Percentiles rank a stretch among this genome's conserved stretches.
phyloP scores from a whole-genome alignment of 1,140 invertebrate species.

The Panagrolaimus sp. region DNA sequence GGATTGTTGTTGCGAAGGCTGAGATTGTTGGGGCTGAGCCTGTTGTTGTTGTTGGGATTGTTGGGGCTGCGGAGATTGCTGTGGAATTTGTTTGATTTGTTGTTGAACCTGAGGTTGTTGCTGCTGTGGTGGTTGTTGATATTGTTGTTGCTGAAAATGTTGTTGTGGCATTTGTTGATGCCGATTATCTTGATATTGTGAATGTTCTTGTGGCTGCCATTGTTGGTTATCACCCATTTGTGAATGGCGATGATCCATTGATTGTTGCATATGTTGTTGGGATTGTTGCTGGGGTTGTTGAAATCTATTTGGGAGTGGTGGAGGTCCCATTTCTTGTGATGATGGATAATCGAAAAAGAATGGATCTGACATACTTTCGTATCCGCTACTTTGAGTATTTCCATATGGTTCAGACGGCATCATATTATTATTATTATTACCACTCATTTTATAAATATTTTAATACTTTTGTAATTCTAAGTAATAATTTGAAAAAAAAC shows the following conservation, averaged over 20 bases:
- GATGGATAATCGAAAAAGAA: no score
- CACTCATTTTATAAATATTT: no score
- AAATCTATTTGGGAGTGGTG: no score
- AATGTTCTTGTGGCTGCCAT: not conserved
- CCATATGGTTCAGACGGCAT: no score
- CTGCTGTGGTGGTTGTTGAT: not conserved
- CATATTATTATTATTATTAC: no score
- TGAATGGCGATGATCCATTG: not conserved
- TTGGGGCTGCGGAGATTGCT: not conserved
- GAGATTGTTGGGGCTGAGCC: not conserved
- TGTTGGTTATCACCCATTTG: slow-evolving; percentile 10
- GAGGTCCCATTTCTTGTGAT: no score
- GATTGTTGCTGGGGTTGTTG: not conserved
- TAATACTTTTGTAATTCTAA: no score
- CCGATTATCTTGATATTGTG: not conserved
- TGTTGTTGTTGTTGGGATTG: not conserved
- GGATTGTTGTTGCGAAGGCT: not conserved
- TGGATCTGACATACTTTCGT: no score
- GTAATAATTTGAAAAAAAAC: no score
- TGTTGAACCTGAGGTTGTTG: not conserved
- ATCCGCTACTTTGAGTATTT: no score
- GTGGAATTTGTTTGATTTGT: not conserved
- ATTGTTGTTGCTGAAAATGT: not conserved
- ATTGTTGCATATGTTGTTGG: not conserved
- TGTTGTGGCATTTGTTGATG: not conserved